Evolutionary conservation across 2,797 vertebrate species (phyloP), one percentile per base, ranked within the genome.

Genomic region (Chrysocyon brachyurus): DNA sequence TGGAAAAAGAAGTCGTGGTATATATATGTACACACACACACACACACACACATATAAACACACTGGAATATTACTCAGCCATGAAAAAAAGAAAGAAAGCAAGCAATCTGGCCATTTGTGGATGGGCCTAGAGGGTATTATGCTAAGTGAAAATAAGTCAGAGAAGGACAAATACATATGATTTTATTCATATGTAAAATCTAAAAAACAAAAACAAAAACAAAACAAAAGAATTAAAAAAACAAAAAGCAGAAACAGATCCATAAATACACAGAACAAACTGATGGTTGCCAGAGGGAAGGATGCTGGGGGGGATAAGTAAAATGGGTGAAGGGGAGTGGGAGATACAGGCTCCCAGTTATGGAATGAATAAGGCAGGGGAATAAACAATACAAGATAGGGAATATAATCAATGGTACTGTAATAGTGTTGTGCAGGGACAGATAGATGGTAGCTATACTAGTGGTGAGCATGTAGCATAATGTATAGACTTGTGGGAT

Each of bases 31-130:
- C 2, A 15, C 36, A 14, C 11, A 68, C n/a, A 68, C n/a, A 36
- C 11, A 22, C 11, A 68, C 36, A 46, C 3, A 36, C 9, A 19
- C 0, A 61, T 0, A 70, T 3, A 24, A 12, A 46, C 0, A 49
- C 12, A 49, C 6, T 26, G 31, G 26, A 75, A 10, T 75, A 31
- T 75, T 31, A 75, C 73, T 75, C 26, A 75, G 73, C 73, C 46
- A 52, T 49, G 4, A 49, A 75, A 46, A 46, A 72, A 72, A 40
- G 40, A 73, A 75, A 75, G 28, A 7, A 31, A 16, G 26, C 26
- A 31, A 15, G 40, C 40, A 46, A 49, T 75, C 73, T 75, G 49
- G 73, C 46, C 73, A 52, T 52, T 52, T 75, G 73, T 75, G 46
- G 46, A 31, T 75, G 46, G 46, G 49, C 73, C 26, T 75, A 75